Percentiles rank a stretch among this genome's conserved stretches.
Evolutionary conservation across 2,113 vertebrate genomes (phyloP).

Genomic region (Lethenteron reissneri): DNA sequence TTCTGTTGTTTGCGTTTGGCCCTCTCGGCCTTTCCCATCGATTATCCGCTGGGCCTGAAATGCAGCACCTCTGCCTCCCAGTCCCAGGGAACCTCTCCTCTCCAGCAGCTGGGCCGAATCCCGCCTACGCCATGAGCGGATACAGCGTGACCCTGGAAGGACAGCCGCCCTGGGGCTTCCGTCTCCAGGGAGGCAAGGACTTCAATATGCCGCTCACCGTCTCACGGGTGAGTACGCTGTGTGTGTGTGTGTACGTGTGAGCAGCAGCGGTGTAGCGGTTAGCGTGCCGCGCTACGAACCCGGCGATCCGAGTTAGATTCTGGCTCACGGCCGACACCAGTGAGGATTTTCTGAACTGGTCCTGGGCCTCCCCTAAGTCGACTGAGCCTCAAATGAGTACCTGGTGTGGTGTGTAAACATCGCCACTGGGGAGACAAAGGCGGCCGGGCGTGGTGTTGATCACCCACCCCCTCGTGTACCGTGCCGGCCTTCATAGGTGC

Average conservation of each 20-base stretch:
- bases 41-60: no score
- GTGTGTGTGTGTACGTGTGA: not conserved
- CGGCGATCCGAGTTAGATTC: not conserved
- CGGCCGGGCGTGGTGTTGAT: no score
- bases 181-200: not conserved
- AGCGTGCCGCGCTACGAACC: not conserved
- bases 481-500: no score
- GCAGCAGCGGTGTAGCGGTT: not conserved
- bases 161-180: not conserved
- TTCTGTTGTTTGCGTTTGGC: no score
- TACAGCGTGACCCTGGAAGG: conserved; percentile 1
- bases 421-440: no score
- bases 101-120: not conserved
- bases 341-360: not conserved
- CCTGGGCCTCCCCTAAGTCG: no score
- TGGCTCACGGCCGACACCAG: not conserved
- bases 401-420: no score
- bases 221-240: conserved; percentile 1
- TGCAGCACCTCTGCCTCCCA: no score
- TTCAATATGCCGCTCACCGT: conserved; percentile 1
- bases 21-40: no score
- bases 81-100: not conserved
- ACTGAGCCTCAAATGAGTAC: no score
- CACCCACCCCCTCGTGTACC: no score
- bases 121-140: not conserved